Base-by-base conservation (phyloP, 2,113 vertebrate species). In the Cinclus cinclus region DNA sequence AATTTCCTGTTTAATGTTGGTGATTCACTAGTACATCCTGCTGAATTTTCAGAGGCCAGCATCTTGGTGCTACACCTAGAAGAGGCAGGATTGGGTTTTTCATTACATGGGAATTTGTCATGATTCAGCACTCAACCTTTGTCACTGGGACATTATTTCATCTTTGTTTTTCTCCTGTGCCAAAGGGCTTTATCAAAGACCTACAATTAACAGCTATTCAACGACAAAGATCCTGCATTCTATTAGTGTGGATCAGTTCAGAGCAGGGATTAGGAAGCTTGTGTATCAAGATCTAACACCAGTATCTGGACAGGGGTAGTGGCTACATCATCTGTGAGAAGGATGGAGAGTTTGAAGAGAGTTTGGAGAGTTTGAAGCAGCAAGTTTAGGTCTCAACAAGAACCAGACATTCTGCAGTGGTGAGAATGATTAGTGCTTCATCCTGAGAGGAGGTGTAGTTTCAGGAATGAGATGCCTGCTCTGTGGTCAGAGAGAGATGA, bases 401-500 rank as follows among this genome's bases (percentile, higher is more conserved):
- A 78, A 59, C 14, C 52, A 94, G 84, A 50, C n/a, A 63, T 67
- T 87, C 70, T 91, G 73, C 68, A 91, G 80, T 0, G 1, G 64
- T 71, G 77, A 53, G 76, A 92, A 89, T 0, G 3, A 86, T 91
- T 84, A 89, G 52, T 41, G n/a, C 63, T 65, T 74, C 87, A 94
- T 95, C 78, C 94, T 87, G 84, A 83, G 93, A 94, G 58, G 70
- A 92, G 70, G 27, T 80, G 78, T 41, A 94, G 70, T 85, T 94
- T 92, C 94, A 95, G 93, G 91, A 91, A 85, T 39, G 42, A 91
- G 74, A 87, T 92, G 62, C 89, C 87, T 80, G 50, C 67, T 83
- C 78, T 91, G 90, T 82, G 94, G 93, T 95, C 78, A 63, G 74
- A 83, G 46, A 89, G 53, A 92, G 46, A 76, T 22, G 55, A 65